Conservation (phyloP, 2,113 vertebrate genomes). For the Gopherus flavomarginatus region DNA sequence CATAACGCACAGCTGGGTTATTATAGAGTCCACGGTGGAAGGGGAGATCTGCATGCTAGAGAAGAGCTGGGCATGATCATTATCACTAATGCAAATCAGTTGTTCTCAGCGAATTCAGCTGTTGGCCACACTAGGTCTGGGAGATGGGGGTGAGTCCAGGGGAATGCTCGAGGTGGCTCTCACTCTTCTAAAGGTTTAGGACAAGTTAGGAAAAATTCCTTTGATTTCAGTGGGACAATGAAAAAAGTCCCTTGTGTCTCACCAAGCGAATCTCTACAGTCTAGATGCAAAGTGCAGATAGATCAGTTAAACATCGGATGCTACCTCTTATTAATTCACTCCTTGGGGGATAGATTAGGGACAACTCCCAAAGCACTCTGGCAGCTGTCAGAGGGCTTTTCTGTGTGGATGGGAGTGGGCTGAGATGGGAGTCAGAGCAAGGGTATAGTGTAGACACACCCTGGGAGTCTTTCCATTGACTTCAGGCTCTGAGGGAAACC, state of each 20-base stretch:
- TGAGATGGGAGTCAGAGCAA: neutral
- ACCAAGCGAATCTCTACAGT: neutral
- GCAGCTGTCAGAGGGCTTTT: neutral
- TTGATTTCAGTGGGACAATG: neutral
- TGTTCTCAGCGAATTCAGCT: neutral
- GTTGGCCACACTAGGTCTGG: no score
- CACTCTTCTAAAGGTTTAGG: neutral
- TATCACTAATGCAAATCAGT: neutral
- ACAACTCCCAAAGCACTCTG: neutral
- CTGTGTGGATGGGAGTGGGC: neutral
- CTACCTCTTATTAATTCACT: neutral
- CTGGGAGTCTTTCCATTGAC: neutral
- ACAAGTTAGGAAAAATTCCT: neutral
- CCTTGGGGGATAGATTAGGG: neutral
- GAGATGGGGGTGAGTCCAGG: neutral
- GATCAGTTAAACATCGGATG: neutral
- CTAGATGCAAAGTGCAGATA: neutral
- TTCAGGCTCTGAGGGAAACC: neutral
- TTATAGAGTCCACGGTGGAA: no score
- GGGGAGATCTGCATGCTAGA: neutral
- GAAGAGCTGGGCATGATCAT: no score
- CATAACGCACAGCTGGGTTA: no score
- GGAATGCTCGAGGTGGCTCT: neutral
- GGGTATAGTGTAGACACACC: neutral
- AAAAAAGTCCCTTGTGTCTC: neutral